Conservation (phyloP, 2,888 invertebrate genomes). For the Aporophyla lueneburgensis region DNA sequence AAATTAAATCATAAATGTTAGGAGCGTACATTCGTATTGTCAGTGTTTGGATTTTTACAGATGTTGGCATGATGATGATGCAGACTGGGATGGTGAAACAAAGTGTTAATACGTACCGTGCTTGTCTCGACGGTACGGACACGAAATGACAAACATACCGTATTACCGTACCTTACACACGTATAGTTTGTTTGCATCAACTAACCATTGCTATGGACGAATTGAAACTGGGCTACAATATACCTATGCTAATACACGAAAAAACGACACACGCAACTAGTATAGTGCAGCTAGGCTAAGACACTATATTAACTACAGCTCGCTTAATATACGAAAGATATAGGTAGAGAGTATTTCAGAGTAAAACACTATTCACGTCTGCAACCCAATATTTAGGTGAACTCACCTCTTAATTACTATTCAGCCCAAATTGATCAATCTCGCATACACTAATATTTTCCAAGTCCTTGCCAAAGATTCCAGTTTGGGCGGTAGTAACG, state of each 20-base stretch:
- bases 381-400: constrained; percentile 61
- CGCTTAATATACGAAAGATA: constrained; percentile 73
- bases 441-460: constrained; percentile 11
- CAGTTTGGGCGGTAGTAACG: constrained; percentile 74
- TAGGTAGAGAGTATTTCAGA: constrained; percentile 68
- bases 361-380: constrained; percentile 74
- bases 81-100: constrained; percentile 99
- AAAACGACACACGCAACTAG: constrained; percentile 87
- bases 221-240: constrained; percentile 84
- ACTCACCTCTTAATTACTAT: constrained; percentile 66
- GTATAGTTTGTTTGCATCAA: constrained; percentile 89
- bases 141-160: constrained; percentile 84
- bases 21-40: constrained; percentile 87
- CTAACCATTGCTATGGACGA: constrained; percentile 87
- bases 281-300: constrained; percentile 86
- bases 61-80: constrained; percentile 99
- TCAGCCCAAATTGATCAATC: constrained; percentile 45
- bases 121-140: constrained; percentile 95
- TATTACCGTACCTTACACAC: constrained; percentile 88
- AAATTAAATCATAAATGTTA: constrained; percentile 74
- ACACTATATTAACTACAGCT: constrained; percentile 81
- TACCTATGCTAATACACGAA: constrained; percentile 86
- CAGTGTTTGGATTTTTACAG: constrained; percentile 94
- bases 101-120: constrained; percentile 94
- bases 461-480: constrained; percentile 11